Conservation (phyloP, 2,113 vertebrate species). For the Protomyctophum bolini region DNA sequence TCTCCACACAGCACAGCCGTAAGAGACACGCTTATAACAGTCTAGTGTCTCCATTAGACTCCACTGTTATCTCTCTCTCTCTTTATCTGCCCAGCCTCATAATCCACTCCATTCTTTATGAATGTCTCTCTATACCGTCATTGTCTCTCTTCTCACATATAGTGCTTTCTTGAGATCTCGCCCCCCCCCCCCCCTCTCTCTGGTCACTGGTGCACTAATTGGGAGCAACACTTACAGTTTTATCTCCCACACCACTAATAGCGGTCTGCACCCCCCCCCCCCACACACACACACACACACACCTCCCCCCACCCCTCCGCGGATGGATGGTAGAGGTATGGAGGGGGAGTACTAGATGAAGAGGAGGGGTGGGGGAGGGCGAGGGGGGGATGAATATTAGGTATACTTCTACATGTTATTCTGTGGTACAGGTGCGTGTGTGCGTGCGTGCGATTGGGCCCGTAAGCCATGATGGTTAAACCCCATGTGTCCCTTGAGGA, state of each 20-base stretch:
- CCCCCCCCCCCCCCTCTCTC: conserved; percentile 82
- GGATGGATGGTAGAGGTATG: not conserved
- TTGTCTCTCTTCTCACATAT: not conserved
- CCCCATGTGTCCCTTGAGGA: conserved; percentile 90
- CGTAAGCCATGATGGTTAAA: conserved; percentile 92
- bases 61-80: conserved; percentile 44
- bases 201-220: conserved; percentile 99
- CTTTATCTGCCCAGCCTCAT: conserved; percentile 44
- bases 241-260: conserved; percentile 98
- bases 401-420: conserved; percentile 68
- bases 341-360: not conserved
- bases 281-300: no score
- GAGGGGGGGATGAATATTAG: conserved; percentile 82
- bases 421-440: conserved; percentile 68
- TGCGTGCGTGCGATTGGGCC: conserved; percentile 90
- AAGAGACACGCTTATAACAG: no score
- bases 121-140: conserved; percentile 14
- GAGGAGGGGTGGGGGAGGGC: conserved; percentile 44
- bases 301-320: no score
- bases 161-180: not conserved
- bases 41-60: no score
- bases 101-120: conserved; percentile 37
- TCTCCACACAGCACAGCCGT: no score
- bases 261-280: conserved; percentile 79
- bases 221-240: conserved; percentile 99